These are phyloP conservation scores for Potamilus streckersoni DNA, from an alignment of 1,140 invertebrate species.

Conservation along the genomic window DNA sequence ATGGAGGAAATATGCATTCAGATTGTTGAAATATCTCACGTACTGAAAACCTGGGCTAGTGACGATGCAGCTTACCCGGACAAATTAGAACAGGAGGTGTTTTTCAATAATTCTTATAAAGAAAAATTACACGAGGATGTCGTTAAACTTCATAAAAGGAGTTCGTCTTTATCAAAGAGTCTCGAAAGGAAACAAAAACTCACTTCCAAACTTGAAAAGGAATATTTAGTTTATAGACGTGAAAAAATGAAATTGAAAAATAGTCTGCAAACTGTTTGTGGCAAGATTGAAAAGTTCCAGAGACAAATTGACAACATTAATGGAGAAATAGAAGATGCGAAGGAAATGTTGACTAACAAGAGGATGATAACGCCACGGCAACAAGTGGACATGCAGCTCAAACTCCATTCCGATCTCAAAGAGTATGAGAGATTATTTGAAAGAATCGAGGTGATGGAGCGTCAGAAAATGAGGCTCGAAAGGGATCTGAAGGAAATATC, in stretches of 20 bases:
- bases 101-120: slow-evolving; percentile 46
- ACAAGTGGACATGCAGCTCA: slow-evolving; percentile 31
- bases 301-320: slow-evolving; percentile 37
- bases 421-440: slow-evolving; percentile 37
- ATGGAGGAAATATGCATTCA: slow-evolving; percentile 50
- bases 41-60: slow-evolving; percentile 44
- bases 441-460: slow-evolving; percentile 34
- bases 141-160: slow-evolving; percentile 29
- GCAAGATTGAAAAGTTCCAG: slow-evolving; percentile 38
- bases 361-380: slow-evolving; percentile 37
- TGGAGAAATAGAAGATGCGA: slow-evolving; percentile 32
- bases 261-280: slow-evolving; percentile 39
- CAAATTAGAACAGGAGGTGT: slow-evolving; percentile 42
- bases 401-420: slow-evolving; percentile 28
- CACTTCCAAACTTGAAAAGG: slow-evolving; percentile 20
- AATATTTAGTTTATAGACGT: slow-evolving; percentile 36
- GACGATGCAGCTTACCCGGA: slow-evolving; percentile 45
- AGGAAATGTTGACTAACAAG: slow-evolving; percentile 35
- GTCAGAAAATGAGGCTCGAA: slow-evolving; percentile 39
- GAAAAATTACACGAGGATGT: slow-evolving; percentile 43
- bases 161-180: slow-evolving; percentile 17
- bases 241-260: slow-evolving; percentile 44
- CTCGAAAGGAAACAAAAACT: slow-evolving; percentile 35
- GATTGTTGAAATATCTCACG: slow-evolving; percentile 43
- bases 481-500: slow-evolving; percentile 38